phyloP scores from a whole-genome alignment of 2,888 invertebrate genomes.

The Listrodromus nycthemerus region DNA sequence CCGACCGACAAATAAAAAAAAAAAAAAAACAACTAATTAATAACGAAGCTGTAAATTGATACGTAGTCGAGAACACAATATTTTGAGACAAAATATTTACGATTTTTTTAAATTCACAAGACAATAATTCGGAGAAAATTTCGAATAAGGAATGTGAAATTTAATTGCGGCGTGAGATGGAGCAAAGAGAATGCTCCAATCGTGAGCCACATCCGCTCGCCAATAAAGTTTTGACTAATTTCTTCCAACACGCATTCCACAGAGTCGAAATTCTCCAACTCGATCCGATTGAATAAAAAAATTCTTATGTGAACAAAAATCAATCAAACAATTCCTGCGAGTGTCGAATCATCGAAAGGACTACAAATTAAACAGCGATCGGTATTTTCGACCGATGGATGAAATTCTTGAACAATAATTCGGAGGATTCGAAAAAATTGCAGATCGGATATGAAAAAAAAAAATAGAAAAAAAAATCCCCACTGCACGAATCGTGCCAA shows the following conservation, averaged over 20 bases:
- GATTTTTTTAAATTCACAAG: too few relatives aligned
- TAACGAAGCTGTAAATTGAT: too few relatives aligned
- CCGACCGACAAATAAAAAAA: too few relatives aligned
- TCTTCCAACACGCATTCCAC: too few relatives aligned
- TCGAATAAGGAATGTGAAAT: background rate
- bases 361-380: background rate
- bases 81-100: too few relatives aligned
- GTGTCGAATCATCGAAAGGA: background rate
- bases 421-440: background rate
- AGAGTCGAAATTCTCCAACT: too few relatives aligned
- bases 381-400: background rate
- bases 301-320: too few relatives aligned
- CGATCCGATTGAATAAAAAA: too few relatives aligned
- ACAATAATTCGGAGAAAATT: too few relatives aligned
- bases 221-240: background rate
- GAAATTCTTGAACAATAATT: background rate
- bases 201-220: background rate
- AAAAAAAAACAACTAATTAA: too few relatives aligned
- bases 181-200: constrained; percentile 12
- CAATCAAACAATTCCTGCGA: too few relatives aligned
- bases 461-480: background rate
- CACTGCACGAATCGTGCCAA: background rate
- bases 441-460: background rate
- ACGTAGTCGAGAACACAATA: too few relatives aligned
- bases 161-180: background rate